Evolutionary conservation across 2,113 vertebrate species (phyloP).

Genomic region (Natator depressus): DNA sequence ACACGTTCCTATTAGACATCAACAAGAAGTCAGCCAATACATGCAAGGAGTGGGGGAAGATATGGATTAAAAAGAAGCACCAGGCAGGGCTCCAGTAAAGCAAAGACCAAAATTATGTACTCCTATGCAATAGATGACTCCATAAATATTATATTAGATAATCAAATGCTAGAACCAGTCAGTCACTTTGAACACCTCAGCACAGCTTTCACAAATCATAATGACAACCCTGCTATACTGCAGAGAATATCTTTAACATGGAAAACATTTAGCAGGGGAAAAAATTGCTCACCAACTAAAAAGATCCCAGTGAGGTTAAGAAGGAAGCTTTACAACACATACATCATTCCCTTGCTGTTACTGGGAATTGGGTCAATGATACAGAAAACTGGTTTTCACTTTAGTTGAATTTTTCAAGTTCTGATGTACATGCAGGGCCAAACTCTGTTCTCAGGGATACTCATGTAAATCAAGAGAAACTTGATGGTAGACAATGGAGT

Average conservation of each 20-base stretch:
- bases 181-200: not conserved
- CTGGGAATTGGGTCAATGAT: not conserved
- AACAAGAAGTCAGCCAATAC: not conserved
- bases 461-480: not conserved
- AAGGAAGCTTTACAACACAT: not conserved
- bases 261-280: not conserved
- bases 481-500: not conserved
- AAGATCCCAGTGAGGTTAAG: not conserved
- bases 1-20: not conserved
- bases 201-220: not conserved
- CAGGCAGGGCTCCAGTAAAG: not conserved
- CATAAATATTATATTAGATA: not conserved
- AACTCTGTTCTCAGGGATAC: not conserved
- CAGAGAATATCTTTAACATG: not conserved
- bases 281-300: not conserved
- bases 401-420: not conserved
- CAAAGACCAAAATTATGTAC: not conserved
- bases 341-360: not conserved
- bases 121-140: not conserved
- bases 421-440: not conserved
- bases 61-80: not conserved
- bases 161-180: not conserved
- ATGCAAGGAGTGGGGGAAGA: not conserved
- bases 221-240: not conserved
- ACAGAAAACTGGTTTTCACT: not conserved